Conservation (phyloP, 23 tunicate genomes). For the Corella eumyota region DNA sequence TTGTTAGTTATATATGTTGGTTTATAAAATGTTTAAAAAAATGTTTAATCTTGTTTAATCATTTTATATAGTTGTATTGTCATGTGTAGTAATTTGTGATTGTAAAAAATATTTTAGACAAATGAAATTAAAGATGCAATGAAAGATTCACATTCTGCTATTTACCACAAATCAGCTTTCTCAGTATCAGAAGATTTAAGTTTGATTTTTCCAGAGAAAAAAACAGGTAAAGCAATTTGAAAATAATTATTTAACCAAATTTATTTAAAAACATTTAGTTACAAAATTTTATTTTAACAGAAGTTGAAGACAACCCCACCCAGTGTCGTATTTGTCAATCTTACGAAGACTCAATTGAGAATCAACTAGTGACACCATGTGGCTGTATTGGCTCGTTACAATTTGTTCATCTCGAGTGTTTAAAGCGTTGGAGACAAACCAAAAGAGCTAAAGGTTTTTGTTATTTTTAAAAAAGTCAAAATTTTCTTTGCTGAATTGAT, state of each 20-base stretch:
- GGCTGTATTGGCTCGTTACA: conserved; percentile 58
- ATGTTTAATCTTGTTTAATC: too few relatives aligned
- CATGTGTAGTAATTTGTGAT: too few relatives aligned
- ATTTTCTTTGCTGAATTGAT: background rate
- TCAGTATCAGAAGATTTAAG: conserved; percentile 15
- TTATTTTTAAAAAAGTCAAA: conserved; percentile 11
- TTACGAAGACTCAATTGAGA: conserved; percentile 49
- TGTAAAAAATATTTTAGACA: too few relatives aligned
- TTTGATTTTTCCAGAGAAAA: too few relatives aligned
- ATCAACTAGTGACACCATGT: conserved; percentile 78
- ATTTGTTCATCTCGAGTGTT: conserved; percentile 61
- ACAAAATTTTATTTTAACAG: too few relatives aligned
- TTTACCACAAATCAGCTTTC: conserved; percentile 37
- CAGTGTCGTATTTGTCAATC: conserved; percentile 89
- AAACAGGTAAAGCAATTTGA: too few relatives aligned
- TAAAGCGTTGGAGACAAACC: conserved; percentile 69
- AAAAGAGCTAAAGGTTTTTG: conserved; percentile 57
- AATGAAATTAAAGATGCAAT: conserved; percentile 21
- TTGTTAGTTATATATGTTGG: too few relatives aligned
- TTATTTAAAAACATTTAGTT: too few relatives aligned
- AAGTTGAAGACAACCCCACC: too few relatives aligned
- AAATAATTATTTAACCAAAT: too few relatives aligned
- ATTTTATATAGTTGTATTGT: too few relatives aligned
- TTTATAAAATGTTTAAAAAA: too few relatives aligned
- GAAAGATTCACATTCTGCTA: conserved; percentile 21